Evolutionary conservation across 2,797 vertebrate genomes (phyloP).

Genomic region (Anableps anableps): DNA sequence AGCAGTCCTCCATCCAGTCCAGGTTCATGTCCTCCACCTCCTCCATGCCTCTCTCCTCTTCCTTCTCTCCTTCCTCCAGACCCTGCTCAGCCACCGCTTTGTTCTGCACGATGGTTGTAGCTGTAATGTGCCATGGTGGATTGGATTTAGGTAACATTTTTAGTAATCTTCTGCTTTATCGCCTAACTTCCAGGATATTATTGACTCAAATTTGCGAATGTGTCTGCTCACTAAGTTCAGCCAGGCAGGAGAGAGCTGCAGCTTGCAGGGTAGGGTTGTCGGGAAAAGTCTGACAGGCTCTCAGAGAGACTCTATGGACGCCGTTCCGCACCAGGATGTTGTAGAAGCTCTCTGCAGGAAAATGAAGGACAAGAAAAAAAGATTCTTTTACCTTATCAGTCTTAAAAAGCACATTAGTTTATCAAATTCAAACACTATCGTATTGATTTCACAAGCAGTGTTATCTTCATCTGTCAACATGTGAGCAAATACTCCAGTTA

Average conservation of each 20-base stretch:
- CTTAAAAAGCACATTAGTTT: slow-evolving; percentile 1
- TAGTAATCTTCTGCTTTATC: background rate
- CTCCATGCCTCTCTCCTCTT: slow-evolving; percentile 76
- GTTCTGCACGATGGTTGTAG: slow-evolving; percentile 91
- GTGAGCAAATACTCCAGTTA: slow-evolving; percentile 8
- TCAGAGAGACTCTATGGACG: slow-evolving; percentile 86
- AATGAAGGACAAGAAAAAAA: background rate
- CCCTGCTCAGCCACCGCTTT: slow-evolving; percentile 81
- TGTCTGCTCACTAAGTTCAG: slow-evolving; percentile 89
- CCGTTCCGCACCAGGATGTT: slow-evolving; percentile 94
- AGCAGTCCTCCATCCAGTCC: slow-evolving; percentile 90
- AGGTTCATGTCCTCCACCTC: slow-evolving; percentile 71
- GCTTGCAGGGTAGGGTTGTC: slow-evolving; percentile 85
- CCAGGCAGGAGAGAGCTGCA: slow-evolving; percentile 88
- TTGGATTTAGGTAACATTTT: too few relatives aligned
- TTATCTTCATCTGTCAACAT: slow-evolving; percentile 23
- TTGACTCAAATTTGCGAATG: background rate
- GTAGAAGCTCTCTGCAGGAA: slow-evolving; percentile 88
- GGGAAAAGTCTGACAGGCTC: slow-evolving; percentile 84
- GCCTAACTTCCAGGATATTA: background rate
- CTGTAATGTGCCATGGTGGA: slow-evolving; percentile 67
- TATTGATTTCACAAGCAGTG: slow-evolving; percentile 25
- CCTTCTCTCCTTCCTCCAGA: slow-evolving; percentile 77
- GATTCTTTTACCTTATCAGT: background rate
- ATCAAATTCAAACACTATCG: slow-evolving; percentile 29